phyloP scores from a whole-genome alignment of 1,140 invertebrate species.

The Cotesia typhae region DNA sequence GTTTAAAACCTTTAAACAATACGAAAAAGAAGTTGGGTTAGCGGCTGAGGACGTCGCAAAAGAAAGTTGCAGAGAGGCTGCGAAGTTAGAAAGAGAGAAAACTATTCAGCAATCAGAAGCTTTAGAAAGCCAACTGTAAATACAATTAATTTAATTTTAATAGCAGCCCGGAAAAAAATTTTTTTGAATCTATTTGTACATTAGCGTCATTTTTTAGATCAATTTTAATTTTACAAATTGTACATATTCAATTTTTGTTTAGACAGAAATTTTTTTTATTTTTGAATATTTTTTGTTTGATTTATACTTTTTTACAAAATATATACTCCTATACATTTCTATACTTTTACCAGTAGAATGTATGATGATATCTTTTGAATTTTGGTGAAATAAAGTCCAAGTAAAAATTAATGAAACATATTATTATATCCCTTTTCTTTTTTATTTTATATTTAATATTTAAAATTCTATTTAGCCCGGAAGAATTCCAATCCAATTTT shows the following conservation, averaged over 20 bases:
- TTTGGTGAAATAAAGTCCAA: neutral
- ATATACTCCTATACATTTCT: neutral
- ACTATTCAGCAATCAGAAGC: conserved; percentile 24
- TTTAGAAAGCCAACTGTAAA: conserved; percentile 27
- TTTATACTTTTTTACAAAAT: neutral
- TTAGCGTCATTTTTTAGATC: neutral
- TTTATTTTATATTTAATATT: no score
- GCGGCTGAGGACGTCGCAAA: conserved; percentile 25
- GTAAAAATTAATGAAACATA: neutral
- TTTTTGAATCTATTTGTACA: conserved; percentile 17
- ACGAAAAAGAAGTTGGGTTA: conserved; percentile 36
- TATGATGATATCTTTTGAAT: neutral
- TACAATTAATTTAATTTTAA: conserved; percentile 16
- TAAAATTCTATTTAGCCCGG: no score
- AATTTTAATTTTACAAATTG: neutral
- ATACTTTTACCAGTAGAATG: neutral
- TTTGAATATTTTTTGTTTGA: no score
- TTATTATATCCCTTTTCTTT: no score
- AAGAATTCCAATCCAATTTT: no score
- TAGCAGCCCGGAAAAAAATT: neutral
- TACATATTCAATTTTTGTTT: neutral
- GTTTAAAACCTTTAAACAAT: conserved; percentile 35
- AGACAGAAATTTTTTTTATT: neutral
- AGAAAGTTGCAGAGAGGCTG: conserved; percentile 28
- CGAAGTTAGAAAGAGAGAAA: conserved; percentile 26